These are phyloP conservation scores for Tenrec ecaudatus DNA, from an alignment of 2,113 vertebrate species.

Conservation along the genomic window DNA sequence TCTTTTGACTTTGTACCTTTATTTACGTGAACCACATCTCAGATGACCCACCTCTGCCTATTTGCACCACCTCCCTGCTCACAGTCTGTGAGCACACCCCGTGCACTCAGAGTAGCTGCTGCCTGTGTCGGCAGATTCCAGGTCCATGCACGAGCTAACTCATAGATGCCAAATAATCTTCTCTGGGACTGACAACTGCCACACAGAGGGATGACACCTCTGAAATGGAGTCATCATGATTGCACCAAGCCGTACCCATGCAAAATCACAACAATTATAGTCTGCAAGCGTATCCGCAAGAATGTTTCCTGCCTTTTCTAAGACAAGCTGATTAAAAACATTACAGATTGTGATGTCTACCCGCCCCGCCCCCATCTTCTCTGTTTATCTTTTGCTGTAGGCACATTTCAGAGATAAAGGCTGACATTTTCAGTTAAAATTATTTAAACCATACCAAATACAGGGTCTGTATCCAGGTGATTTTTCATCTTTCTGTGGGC, in stretches of 20 bases:
- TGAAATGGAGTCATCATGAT: slow-evolving; percentile 55
- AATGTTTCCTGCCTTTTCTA: slow-evolving; percentile 27
- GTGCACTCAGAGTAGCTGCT: neutral
- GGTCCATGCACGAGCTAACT: neutral
- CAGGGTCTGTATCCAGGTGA: slow-evolving; percentile 47
- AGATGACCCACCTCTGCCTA: too few species aligned
- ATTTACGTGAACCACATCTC: neutral
- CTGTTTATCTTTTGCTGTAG: slow-evolving; percentile 76
- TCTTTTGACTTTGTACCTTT: neutral
- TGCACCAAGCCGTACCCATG: neutral
- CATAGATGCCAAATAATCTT: slow-evolving; percentile 18
- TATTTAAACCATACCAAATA: slow-evolving; percentile 78
- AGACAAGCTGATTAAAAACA: slow-evolving; percentile 67
- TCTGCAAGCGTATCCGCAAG: slow-evolving; percentile 54
- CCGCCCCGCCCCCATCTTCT: neutral
- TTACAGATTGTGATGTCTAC: slow-evolving; percentile 57
- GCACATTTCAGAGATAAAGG: slow-evolving; percentile 70
- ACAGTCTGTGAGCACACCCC: neutral
- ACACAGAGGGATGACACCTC: slow-evolving; percentile 50
- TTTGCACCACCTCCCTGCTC: neutral
- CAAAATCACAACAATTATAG: slow-evolving; percentile 61
- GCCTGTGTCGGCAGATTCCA: neutral
- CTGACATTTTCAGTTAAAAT: slow-evolving; percentile 80
- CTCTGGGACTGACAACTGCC: slow-evolving; percentile 12
- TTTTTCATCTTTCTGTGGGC: slow-evolving; percentile 64